phyloP scores from a whole-genome alignment of 2,113 vertebrate species.

The Tretioscincus oriximinensis region DNA sequence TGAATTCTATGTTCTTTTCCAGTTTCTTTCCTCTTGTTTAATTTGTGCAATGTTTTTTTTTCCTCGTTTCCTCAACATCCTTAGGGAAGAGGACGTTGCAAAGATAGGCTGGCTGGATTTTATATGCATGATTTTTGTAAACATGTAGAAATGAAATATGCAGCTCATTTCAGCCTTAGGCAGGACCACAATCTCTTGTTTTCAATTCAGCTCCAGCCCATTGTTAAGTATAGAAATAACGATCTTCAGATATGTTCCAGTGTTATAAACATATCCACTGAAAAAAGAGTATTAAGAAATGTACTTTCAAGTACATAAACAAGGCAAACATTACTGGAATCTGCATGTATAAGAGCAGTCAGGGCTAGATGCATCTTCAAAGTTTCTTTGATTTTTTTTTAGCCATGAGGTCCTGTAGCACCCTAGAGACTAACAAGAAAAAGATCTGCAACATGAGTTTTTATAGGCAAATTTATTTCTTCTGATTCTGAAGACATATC shows the following conservation, averaged over 20 bases:
- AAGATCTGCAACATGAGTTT: too few relatives aligned
- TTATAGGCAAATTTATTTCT: too few relatives aligned
- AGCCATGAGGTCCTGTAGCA: too few relatives aligned
- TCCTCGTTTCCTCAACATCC: conserved; percentile 62
- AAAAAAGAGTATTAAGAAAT: not conserved
- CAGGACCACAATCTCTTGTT: not conserved
- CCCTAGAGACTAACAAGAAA: too few relatives aligned
- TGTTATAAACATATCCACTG: not conserved
- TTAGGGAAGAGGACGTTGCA: conserved; percentile 52
- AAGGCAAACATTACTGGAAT: not conserved
- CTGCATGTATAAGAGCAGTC: not conserved
- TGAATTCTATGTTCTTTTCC: conserved; percentile 45
- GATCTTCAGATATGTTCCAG: not conserved
- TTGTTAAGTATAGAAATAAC: not conserved
- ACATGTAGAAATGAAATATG: not conserved
- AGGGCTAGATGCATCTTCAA: not conserved
- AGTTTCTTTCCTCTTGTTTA: conserved; percentile 57
- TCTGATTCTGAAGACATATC: too few relatives aligned
- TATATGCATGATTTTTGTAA: not conserved
- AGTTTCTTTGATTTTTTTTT: not conserved
- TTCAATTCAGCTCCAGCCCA: not conserved
- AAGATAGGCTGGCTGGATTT: conserved; percentile 1
- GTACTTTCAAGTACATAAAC: not conserved
- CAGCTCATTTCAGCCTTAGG: not conserved
- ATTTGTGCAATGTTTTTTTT: not conserved